A percentile compares a stretch with the other conserved stretches of the same genome.
These are phyloP conservation scores for Caranx melampygus DNA, from an alignment of 2,113 vertebrate genomes.

Conservation along the genomic window DNA sequence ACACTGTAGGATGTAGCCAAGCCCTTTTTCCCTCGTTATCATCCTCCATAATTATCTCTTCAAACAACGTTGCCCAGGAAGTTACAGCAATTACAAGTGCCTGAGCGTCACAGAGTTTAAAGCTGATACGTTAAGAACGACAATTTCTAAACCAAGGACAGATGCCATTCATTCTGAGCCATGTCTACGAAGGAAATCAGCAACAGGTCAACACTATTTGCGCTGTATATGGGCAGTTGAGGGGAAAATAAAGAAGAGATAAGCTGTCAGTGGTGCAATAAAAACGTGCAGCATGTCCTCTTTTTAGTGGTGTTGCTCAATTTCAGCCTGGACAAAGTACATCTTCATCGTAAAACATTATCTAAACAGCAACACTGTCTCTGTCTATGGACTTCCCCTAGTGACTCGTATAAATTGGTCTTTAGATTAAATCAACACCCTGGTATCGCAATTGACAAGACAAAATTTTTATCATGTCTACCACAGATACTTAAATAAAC, in stretches of 20 bases:
- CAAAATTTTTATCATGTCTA: not conserved
- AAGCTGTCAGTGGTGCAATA: constrained; percentile 17
- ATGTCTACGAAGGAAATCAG: constrained; percentile 11
- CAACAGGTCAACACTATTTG: constrained; percentile 17
- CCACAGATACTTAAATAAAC: not conserved
- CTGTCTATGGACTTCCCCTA: not conserved
- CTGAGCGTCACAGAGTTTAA: constrained; percentile 48
- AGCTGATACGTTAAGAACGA: constrained; percentile 25
- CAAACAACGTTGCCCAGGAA: constrained; percentile 75
- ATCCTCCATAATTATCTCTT: constrained; percentile 79
- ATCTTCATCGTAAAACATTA: not conserved
- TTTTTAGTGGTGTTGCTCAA: constrained; percentile 22
- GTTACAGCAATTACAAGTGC: constrained; percentile 69
- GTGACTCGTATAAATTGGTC: not conserved
- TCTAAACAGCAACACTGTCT: constrained; percentile 1
- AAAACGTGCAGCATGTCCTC: constrained; percentile 40
- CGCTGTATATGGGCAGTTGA: not conserved
- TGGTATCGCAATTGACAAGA: not conserved
- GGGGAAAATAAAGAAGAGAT: constrained; percentile 39
- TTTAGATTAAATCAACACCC: not conserved
- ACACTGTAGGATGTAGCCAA: constrained; percentile 70
- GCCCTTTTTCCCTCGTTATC: constrained; percentile 74
- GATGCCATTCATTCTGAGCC: constrained; percentile 21
- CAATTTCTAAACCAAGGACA: constrained; percentile 6
- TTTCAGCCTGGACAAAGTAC: constrained; percentile 38